These are phyloP conservation scores for Chondrosia reniformis DNA, from an alignment of 37 sponge, comb jelly and placozoan species.

Conservation along the genomic window DNA sequence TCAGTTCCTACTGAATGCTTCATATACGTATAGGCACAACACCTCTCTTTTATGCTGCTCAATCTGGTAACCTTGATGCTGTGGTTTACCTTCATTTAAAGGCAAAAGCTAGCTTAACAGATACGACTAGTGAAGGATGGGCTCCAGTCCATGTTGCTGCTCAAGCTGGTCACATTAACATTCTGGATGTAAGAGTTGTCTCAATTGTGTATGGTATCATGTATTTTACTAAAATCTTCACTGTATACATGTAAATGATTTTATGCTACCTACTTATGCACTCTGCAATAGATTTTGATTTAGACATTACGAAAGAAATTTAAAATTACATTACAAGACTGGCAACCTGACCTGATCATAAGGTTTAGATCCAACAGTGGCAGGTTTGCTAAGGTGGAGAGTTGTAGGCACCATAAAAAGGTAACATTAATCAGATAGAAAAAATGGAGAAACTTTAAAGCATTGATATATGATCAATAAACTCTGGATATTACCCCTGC, in stretches of 20 bases:
- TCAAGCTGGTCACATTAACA: conserved; percentile 71
- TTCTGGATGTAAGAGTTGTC: conserved; percentile 46
- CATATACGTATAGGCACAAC: conserved; percentile 74
- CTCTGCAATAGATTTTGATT: no score
- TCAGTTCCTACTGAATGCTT: neutral
- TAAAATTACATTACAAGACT: no score
- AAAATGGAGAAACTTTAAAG: no score
- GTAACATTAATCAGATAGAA: no score
- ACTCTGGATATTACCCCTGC: no score
- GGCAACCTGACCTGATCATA: no score
- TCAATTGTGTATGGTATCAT: neutral
- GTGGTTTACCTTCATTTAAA: conserved; percentile 48
- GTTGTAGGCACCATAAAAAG: no score
- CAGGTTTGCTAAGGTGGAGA: no score
- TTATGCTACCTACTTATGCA: no score
- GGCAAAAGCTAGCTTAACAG: conserved; percentile 47
- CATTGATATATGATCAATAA: no score
- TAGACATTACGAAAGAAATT: no score
- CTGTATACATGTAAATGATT: neutral
- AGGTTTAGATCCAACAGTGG: no score
- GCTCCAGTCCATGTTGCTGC: conserved; percentile 76
- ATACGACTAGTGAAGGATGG: conserved; percentile 49
- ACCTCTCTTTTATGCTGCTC: conserved; percentile 75
- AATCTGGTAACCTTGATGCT: conserved; percentile 69
- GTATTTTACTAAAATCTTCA: neutral